A percentile compares a stretch with the other conserved stretches of the same genome.
Conservation (phyloP, 2,797 vertebrate species). For the Triplophysa bombifrons region DNA sequence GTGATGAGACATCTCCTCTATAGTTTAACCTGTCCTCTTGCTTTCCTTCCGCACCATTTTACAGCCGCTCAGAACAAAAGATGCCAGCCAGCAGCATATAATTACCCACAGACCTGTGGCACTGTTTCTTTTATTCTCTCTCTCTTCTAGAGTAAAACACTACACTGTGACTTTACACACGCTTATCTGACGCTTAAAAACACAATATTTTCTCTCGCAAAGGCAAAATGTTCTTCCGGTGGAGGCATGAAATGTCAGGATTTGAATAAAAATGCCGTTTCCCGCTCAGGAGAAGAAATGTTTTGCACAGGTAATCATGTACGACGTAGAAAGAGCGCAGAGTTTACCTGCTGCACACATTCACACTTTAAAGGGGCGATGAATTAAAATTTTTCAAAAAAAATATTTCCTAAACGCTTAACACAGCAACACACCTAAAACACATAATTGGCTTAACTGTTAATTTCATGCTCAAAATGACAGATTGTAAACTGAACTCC, state of each 20-base stretch:
- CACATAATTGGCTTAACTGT: no score
- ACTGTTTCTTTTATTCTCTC: slow-evolving; percentile 18
- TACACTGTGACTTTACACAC: not conserved
- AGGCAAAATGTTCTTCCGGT: slow-evolving; percentile 8
- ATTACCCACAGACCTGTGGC: slow-evolving; percentile 33
- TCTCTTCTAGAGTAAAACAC: not conserved
- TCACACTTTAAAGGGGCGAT: no score
- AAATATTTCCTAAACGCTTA: no score
- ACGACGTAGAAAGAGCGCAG: not conserved
- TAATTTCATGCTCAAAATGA: no score
- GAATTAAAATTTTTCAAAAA: no score
- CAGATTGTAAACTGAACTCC: no score
- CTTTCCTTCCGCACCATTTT: slow-evolving; percentile 37
- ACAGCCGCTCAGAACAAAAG: slow-evolving; percentile 47
- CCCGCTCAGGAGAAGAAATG: not conserved
- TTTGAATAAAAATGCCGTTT: slow-evolving; percentile 34
- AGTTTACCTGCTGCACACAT: not conserved
- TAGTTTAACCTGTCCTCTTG: slow-evolving; percentile 49
- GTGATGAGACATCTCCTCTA: slow-evolving; percentile 37
- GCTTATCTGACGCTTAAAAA: slow-evolving; percentile 32
- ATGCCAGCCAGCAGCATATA: slow-evolving; percentile 36
- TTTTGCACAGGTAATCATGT: slow-evolving; percentile 18
- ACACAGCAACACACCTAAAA: no score
- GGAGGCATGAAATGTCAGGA: slow-evolving; percentile 35
- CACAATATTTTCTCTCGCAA: slow-evolving; percentile 19